A percentile compares a stretch with the other conserved stretches of the same genome.
Conservation (phyloP, 2,888 invertebrate genomes). For the Poecilobothrus nobilitatus region DNA sequence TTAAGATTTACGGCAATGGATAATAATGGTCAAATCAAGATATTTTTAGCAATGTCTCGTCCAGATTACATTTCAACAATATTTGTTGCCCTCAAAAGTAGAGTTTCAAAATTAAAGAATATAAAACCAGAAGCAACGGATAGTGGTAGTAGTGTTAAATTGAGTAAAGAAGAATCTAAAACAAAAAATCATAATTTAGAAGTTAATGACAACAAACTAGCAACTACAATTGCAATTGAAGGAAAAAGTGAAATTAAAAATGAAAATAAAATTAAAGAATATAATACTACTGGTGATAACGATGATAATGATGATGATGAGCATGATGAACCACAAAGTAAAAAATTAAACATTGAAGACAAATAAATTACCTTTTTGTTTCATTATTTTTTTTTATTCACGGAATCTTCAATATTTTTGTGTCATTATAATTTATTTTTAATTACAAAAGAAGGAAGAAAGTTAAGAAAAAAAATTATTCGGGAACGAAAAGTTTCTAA, state of each 20-base stretch:
- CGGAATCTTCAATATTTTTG: neutral
- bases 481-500: no score
- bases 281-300: slow-evolving; percentile 19
- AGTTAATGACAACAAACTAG: neutral
- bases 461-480: no score
- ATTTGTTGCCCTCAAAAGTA: slow-evolving; percentile 52
- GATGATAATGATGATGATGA: neutral
- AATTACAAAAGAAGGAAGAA: neutral
- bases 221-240: slow-evolving; percentile 24
- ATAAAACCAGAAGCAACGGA: slow-evolving; percentile 29
- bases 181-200: slow-evolving; percentile 21
- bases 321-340: neutral
- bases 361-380: neutral
- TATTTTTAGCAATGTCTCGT: slow-evolving; percentile 72
- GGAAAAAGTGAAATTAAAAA: slow-evolving; percentile 36
- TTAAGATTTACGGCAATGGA: slow-evolving; percentile 82
- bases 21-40: slow-evolving; percentile 70
- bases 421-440: neutral
- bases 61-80: slow-evolving; percentile 62
- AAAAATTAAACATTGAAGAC: neutral
- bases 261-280: slow-evolving; percentile 21
- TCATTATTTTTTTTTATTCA: no score
- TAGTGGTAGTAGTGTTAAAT: neutral
- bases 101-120: slow-evolving; percentile 45
- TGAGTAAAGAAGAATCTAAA: slow-evolving; percentile 16